Percentiles rank a stretch among this genome's conserved stretches.
phyloP scores from a whole-genome alignment of 2,113 vertebrate genomes.

The Cyphomyrus discorhynchus region DNA sequence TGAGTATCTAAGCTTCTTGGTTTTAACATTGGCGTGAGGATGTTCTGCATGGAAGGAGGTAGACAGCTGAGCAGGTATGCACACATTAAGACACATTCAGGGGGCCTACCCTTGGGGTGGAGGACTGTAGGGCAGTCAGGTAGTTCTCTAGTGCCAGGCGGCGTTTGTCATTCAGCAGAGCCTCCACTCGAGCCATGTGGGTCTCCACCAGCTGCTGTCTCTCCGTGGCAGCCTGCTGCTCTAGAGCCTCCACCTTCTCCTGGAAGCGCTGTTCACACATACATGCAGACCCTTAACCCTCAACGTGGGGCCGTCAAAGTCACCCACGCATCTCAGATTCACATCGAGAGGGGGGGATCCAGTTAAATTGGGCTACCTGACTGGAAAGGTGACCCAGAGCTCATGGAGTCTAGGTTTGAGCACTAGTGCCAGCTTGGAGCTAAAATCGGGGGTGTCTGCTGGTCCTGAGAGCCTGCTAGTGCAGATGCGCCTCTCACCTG shows the following conservation, averaged over 20 bases:
- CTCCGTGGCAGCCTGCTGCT: conserved; percentile 93
- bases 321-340: not conserved
- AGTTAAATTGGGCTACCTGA: not conserved
- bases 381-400: not conserved
- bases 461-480: not conserved
- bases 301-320: not conserved
- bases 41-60: not conserved
- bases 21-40: not conserved
- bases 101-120: conserved; percentile 64
- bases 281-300: not conserved
- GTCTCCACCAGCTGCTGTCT: conserved; percentile 94
- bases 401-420: not conserved
- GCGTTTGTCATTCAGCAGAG: conserved; percentile 89
- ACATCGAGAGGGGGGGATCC: not conserved
- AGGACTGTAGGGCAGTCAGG: conserved; percentile 83
- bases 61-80: not conserved
- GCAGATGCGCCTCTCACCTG: conserved; percentile 67
- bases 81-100: not conserved
- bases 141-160: conserved; percentile 92
- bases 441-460: not conserved
- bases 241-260: conserved; percentile 91
- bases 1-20: not conserved
- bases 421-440: not conserved
- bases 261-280: conserved; percentile 78
- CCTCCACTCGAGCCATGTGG: conserved; percentile 94